Percentiles rank a stretch among this genome's conserved stretches.
Conservation (phyloP, 2,113 vertebrate genomes). For the Oryzias woworae region DNA sequence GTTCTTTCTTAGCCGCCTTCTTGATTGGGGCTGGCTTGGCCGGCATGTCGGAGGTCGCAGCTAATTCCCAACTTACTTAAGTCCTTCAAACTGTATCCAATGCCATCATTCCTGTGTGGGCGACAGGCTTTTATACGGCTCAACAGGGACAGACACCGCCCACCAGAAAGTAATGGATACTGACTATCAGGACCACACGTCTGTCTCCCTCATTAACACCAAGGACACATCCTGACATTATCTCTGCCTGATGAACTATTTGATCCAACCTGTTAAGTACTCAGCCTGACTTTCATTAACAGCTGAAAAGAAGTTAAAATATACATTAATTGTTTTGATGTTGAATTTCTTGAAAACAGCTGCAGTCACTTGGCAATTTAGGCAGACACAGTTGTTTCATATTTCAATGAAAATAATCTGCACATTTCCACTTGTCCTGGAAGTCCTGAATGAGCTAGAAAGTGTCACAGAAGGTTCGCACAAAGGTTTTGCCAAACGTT, state of each 20-base stretch:
- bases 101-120: slow-evolving; percentile 41
- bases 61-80: slow-evolving; percentile 64
- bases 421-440: no score
- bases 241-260: background rate
- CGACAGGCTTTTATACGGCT: slow-evolving; percentile 44
- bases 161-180: slow-evolving; percentile 57
- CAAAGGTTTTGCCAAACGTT: no score
- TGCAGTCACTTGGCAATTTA: no score
- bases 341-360: no score
- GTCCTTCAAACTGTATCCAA: slow-evolving; percentile 59
- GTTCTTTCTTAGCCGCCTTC: slow-evolving; percentile 71
- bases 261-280: background rate
- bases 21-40: slow-evolving; percentile 73
- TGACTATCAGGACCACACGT: slow-evolving; percentile 32
- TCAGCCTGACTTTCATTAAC: background rate
- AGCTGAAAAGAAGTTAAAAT: no score
- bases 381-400: no score
- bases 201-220: slow-evolving; percentile 20
- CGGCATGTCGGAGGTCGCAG: slow-evolving; percentile 69
- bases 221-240: background rate
- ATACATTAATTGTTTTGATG: no score
- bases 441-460: no score
- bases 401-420: no score
- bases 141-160: slow-evolving; percentile 49
- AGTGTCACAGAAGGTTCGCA: no score